Percentiles rank a stretch among this genome's conserved stretches.
These are phyloP conservation scores for Abrostola triplasia DNA, from an alignment of 2,888 invertebrate species.

Conservation along the genomic window DNA sequence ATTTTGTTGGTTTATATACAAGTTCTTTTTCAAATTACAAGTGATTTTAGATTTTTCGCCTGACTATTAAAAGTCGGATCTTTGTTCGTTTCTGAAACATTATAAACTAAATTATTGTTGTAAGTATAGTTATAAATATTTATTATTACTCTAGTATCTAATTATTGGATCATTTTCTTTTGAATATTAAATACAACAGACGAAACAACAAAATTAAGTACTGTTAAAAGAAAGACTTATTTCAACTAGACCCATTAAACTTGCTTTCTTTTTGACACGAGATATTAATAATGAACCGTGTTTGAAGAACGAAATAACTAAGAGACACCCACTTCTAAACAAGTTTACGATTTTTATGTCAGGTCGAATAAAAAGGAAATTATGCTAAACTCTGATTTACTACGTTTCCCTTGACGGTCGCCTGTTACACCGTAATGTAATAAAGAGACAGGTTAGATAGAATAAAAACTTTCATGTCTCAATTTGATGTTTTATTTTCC, in stretches of 20 bases:
- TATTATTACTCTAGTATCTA: too few relatives aligned
- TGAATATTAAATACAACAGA: neutral
- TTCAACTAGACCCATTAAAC: slow-evolving; percentile 17
- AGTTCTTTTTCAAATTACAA: too few relatives aligned
- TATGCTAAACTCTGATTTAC: slow-evolving; percentile 69
- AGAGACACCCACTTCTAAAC: slow-evolving; percentile 53
- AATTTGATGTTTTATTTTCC: slow-evolving; percentile 22
- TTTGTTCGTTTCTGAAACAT: too few relatives aligned
- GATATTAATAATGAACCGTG: slow-evolving; percentile 44
- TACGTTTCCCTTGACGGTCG: slow-evolving; percentile 51
- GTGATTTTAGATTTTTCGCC: too few relatives aligned
- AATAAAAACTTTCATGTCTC: slow-evolving; percentile 29
- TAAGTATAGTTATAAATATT: too few relatives aligned
- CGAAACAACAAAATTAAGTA: neutral
- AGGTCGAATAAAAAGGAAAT: slow-evolving; percentile 69
- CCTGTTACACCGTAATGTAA: slow-evolving; percentile 55
- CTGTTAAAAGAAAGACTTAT: neutral
- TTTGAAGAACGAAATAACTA: slow-evolving; percentile 47
- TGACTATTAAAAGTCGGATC: too few relatives aligned
- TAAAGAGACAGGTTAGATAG: slow-evolving; percentile 23
- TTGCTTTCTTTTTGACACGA: slow-evolving; percentile 15
- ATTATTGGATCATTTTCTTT: too few relatives aligned
- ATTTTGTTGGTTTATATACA: neutral
- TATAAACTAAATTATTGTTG: too few relatives aligned
- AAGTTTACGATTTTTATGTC: slow-evolving; percentile 66